A percentile compares a stretch with the other conserved stretches of the same genome.
Evolutionary conservation across 1,140 invertebrate species (phyloP).

Genomic region (Carposina sasakii): DNA sequence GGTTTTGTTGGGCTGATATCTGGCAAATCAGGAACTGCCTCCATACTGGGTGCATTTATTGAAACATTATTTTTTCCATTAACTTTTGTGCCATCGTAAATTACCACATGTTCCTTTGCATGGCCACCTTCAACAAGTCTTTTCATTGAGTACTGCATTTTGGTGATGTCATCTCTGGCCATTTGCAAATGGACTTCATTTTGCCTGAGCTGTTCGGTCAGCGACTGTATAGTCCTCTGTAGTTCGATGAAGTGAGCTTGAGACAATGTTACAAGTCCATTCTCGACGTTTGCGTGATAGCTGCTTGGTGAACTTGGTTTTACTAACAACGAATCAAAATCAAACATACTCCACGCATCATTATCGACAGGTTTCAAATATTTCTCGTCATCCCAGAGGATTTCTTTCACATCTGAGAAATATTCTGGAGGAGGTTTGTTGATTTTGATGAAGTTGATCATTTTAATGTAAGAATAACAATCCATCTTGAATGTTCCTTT

Average conservation of each 20-base stretch:
- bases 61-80: slow-evolving; percentile 40
- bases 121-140: slow-evolving; percentile 69
- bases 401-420: slow-evolving; percentile 68
- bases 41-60: too few relatives aligned
- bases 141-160: slow-evolving; percentile 78
- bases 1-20: too few relatives aligned
- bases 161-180: slow-evolving; percentile 76
- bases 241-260: slow-evolving; percentile 77
- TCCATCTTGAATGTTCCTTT: slow-evolving; percentile 84
- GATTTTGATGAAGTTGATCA: slow-evolving; percentile 89
- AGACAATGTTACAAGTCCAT: slow-evolving; percentile 75
- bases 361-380: slow-evolving; percentile 87
- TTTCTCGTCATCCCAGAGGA: slow-evolving; percentile 82
- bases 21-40: too few relatives aligned
- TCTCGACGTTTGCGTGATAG: slow-evolving; percentile 74
- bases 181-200: slow-evolving; percentile 73
- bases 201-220: slow-evolving; percentile 71
- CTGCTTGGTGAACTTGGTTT: slow-evolving; percentile 50
- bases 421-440: slow-evolving; percentile 74
- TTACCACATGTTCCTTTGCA: too few relatives aligned
- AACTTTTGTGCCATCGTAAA: slow-evolving; percentile 17
- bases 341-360: slow-evolving; percentile 90
- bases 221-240: slow-evolving; percentile 75
- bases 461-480: slow-evolving; percentile 88
- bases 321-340: slow-evolving; percentile 60